Evolutionary conservation across 2,888 invertebrate species (phyloP).

Genomic region (Thumatha senex): DNA sequence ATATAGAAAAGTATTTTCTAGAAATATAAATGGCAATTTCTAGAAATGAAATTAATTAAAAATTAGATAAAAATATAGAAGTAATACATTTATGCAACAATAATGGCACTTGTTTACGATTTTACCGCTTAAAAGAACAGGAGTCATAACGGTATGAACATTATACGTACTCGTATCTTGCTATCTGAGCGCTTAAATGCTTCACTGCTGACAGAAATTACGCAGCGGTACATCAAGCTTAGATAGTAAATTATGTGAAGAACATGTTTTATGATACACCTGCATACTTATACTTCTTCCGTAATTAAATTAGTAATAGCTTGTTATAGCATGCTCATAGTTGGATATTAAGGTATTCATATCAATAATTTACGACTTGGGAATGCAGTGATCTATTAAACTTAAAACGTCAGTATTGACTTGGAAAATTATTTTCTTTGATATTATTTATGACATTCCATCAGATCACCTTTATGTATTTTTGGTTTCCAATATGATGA

Average conservation of each 20-base stretch:
- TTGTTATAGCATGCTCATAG: conserved; percentile 22
- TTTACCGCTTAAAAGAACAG: conserved; percentile 58
- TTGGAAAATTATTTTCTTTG: conserved; percentile 2
- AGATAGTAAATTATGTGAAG: conserved; percentile 9
- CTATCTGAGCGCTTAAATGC: conserved; percentile 20
- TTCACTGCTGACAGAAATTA: conserved; percentile 10
- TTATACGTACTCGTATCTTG: conserved; percentile 20
- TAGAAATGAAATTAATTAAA: no score
- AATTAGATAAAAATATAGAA: no score
- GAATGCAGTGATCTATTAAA: conserved; percentile 17
- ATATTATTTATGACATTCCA: background rate
- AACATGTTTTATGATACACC: conserved; percentile 29
- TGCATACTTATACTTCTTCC: conserved; percentile 38
- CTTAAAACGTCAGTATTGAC: conserved; percentile 5
- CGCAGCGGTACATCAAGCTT: background rate
- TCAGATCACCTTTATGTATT: background rate
- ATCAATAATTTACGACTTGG: conserved; percentile 24
- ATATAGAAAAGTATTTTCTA: no score
- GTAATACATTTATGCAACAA: no score
- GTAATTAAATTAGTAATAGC: conserved; percentile 25
- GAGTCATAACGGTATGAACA: conserved; percentile 49
- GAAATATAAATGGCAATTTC: no score
- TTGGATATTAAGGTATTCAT: conserved; percentile 21
- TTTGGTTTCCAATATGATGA: background rate
- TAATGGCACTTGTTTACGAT: conserved; percentile 2